Evolutionary conservation across 2,113 vertebrate species (phyloP), one percentile per base, ranked within the genome.

Genomic region (Columba livia): DNA sequence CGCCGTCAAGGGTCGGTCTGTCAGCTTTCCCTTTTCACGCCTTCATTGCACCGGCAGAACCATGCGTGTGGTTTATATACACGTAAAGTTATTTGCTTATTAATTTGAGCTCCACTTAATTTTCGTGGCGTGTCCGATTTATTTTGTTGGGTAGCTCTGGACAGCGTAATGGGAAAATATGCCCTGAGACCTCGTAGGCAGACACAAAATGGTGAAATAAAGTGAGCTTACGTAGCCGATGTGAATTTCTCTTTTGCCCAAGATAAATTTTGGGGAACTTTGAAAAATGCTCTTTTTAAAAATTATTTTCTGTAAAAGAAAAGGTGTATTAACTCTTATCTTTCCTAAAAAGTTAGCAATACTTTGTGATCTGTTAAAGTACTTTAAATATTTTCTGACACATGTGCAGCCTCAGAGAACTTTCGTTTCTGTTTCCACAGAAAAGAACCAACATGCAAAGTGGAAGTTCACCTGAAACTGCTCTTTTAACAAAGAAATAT

Each of bases 401-500:
- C 61, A 50, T 62, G 0, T 54, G 25, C 23, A 74, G 73, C 71
- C 82, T 97, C 93, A 97, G 91, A 95, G 36, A 96, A 91, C 89
- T 88, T 77, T 67, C 91, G 34, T 92, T 78, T 94, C 90, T 97
- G 5, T 93, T 94, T 93, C 85, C 61, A 53, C 96, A 98, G 98
- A 96, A 10, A 87, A 91, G 88, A 94, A 91, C 31, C 96, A 85
- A 60, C 95, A 67, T 90, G 88, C 57, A 24, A 81, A 92, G 94
- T 47, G 89, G 95, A 85, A 94, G 94, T 90, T 90, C 94, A 94
- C 83, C 31, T 2, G 32, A 96, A 88, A 77, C 54, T 10, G 21
- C 69, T 48, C 32, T 75, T 85, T 70, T 61, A 67, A 64, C 71
- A 75, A 70, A 85, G 87, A 91, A 86, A 20, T 58, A 15, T 25